Evolutionary conservation across 2,797 vertebrate genomes (phyloP), one percentile per base, ranked within the genome.

Genomic region (Rachycentron canadum): DNA sequence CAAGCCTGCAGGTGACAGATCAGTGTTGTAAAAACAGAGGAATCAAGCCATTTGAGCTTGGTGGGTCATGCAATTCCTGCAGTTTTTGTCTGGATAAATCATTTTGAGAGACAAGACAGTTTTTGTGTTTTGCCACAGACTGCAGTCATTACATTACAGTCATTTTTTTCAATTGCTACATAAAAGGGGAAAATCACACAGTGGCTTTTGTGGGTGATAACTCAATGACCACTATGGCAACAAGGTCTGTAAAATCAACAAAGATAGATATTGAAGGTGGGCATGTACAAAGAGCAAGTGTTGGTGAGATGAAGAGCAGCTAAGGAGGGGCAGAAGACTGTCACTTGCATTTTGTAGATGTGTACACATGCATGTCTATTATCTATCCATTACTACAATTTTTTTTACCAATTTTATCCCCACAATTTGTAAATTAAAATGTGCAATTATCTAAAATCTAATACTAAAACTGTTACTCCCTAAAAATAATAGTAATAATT

Each of bases 161-260:
- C n/a, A 47, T 59, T 28, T 47, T 43, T 30, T 28, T 56, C 28
- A 64, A 49, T 28, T 53, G 43, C 28, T 38, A 7, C 13, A 49
- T 12, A 57, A 61, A 6, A 30, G 55, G 17, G 25, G 50, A 53
- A 14, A 67, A 64, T 45, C 43, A 73, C 21, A 79, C 25, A 64
- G 28, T 30, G 30, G 34, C 34, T 13, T 9, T 49, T 53, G 53
- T 10, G 23, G 57, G 55, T 47, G 50, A 59, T 38, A 56, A 26
- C 45, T 56, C 45, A 65, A 28, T n/a, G 36, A 70, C 53, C 73
- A 57, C 76, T 59, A 78, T 66, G 82, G 85, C 72, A 84, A 83
- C 80, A 30, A 50, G 56, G 60, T 43, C 62, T 26, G 30, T 9
- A 8, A 59, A 58, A 49, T 49, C 28, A 76, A 59, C 13, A 13